Conservation (phyloP, 2,797 vertebrate genomes). For the Sebastolobus altivelis region DNA sequence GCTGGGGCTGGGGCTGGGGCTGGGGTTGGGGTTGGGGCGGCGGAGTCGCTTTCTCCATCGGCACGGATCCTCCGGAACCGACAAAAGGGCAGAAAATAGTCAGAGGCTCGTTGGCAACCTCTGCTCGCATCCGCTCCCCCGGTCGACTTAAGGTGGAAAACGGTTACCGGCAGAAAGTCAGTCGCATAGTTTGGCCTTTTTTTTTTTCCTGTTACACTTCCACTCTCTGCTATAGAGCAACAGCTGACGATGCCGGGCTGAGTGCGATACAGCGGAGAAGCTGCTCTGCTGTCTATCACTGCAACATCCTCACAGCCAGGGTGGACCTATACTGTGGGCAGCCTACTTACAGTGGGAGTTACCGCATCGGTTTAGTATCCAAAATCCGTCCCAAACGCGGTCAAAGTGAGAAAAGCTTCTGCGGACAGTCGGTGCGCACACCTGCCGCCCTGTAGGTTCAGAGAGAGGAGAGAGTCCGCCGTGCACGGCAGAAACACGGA, state of each 20-base stretch:
- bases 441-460: conserved; percentile 67
- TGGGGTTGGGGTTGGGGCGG: conserved; percentile 79
- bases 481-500: conserved; percentile 30
- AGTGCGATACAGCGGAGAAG: conserved; percentile 51
- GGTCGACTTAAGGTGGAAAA: conserved; percentile 57
- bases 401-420: conserved; percentile 35
- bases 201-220: conserved; percentile 56
- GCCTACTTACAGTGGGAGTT: conserved; percentile 43
- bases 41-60: conserved; percentile 85
- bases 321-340: not conserved
- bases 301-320: conserved; percentile 68
- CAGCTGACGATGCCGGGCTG: conserved; percentile 83
- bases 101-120: conserved; percentile 66
- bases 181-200: conserved; percentile 75
- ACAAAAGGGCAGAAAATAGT: conserved; percentile 76
- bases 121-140: conserved; percentile 78
- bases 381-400: conserved; percentile 19
- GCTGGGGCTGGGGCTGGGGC: no score
- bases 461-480: conserved; percentile 34
- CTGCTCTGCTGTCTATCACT: conserved; percentile 68
- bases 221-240: conserved; percentile 79
- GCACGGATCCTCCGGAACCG: conserved; percentile 74
- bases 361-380: conserved; percentile 33
- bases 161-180: conserved; percentile 64
- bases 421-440: conserved; percentile 56